These are phyloP conservation scores for Tolypeutes matacus DNA, from an alignment of 2,797 vertebrate genomes.

Conservation along the genomic window DNA sequence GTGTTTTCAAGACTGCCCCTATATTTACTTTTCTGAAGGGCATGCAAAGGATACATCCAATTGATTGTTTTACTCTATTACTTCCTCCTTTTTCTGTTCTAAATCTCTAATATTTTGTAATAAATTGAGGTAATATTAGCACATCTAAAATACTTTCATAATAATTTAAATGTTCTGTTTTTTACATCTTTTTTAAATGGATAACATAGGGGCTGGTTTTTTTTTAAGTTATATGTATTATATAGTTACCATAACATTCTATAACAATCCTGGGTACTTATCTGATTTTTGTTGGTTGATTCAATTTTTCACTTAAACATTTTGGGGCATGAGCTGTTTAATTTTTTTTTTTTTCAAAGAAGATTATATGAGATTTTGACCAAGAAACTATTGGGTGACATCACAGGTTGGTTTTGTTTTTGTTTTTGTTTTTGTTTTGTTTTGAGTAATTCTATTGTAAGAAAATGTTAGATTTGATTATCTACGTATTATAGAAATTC, in stretches of 20 bases:
- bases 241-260: not conserved
- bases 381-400: conserved; percentile 54
- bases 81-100: not conserved
- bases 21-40: conserved; percentile 44
- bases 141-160: not conserved
- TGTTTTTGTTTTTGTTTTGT: not conserved
- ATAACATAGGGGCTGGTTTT: not conserved
- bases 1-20: conserved; percentile 39
- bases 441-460: conserved; percentile 36
- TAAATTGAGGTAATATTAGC: not conserved
- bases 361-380: conserved; percentile 25
- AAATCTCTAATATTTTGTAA: conserved; percentile 48
- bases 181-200: not conserved
- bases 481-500: not conserved
- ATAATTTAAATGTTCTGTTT: not conserved
- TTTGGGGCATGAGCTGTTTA: not conserved
- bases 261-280: not conserved
- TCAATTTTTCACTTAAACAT: not conserved
- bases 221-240: not conserved
- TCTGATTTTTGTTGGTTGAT: not conserved
- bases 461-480: conserved; percentile 31
- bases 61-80: not conserved
- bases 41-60: not conserved
- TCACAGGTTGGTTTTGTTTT: not conserved
- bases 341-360: not conserved